phyloP scores from a whole-genome alignment of 1,140 invertebrate species.

The Hylaeus volcanicus region DNA sequence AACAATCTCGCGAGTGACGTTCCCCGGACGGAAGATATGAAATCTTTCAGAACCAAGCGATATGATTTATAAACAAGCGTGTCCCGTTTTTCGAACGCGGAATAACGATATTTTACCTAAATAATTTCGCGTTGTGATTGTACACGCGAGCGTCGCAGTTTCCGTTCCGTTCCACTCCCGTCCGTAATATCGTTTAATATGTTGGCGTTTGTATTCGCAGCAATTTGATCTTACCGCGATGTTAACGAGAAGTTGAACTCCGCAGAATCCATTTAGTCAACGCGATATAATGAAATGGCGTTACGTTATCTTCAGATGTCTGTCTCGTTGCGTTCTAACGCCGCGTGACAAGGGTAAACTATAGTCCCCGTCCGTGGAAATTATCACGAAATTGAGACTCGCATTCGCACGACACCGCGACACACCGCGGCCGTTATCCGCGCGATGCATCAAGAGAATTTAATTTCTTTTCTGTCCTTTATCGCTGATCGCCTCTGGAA shows the following conservation, averaged over 20 bases:
- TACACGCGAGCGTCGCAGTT: not conserved
- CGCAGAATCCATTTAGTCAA: not conserved
- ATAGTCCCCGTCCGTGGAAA: not conserved
- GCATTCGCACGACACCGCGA: not conserved
- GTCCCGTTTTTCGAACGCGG: not conserved
- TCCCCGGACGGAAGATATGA: too few relatives aligned
- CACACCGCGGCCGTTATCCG: not conserved
- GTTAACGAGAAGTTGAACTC: not conserved
- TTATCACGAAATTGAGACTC: slow-evolving; percentile 9
- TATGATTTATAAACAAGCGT: too few relatives aligned
- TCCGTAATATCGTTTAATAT: not conserved
- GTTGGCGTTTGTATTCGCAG: not conserved
- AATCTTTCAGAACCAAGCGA: too few relatives aligned
- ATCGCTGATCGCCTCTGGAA: not conserved
- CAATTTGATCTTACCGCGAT: not conserved
- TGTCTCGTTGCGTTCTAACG: slow-evolving; percentile 11
- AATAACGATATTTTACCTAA: not conserved
- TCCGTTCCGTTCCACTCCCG: not conserved
- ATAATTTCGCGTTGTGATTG: not conserved
- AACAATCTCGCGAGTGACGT: too few relatives aligned
- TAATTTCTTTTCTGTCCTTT: too few relatives aligned
- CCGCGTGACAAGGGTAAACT: slow-evolving; percentile 5
- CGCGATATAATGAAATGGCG: not conserved
- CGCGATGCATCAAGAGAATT: not conserved
- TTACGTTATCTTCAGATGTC: slow-evolving; percentile 16